These are phyloP conservation scores for Amazona vittata DNA, from an alignment of 2,113 vertebrate genomes.

Conservation along the genomic window DNA sequence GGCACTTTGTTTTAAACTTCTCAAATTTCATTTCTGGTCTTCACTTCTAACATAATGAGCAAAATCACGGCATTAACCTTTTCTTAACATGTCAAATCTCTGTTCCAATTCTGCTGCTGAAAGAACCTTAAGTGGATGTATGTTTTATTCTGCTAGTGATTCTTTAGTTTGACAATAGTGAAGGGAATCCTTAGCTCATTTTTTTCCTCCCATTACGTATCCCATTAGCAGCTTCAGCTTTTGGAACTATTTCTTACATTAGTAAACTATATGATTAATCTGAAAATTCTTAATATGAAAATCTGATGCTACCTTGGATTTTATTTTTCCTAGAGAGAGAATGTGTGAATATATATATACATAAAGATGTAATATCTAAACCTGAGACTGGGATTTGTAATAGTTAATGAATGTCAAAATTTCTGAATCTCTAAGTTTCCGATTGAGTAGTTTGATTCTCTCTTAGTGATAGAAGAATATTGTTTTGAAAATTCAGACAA, in stretches of 20 bases:
- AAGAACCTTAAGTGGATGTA: not conserved
- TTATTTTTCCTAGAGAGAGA: not conserved
- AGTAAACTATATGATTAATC: not conserved
- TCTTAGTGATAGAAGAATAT: not conserved
- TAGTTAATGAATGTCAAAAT: not conserved
- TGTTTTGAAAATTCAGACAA: not conserved
- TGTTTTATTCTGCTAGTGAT: not conserved
- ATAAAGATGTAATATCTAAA: not conserved
- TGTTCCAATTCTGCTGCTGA: not conserved
- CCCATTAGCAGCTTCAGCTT: not conserved
- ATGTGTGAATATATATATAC: accelerated
- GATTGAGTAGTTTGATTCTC: not conserved
- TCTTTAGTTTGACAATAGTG: not conserved
- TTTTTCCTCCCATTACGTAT: not conserved
- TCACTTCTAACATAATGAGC: not conserved
- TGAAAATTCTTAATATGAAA: not conserved
- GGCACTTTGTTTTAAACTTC: not conserved
- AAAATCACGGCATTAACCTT: not conserved
- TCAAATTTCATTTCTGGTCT: not conserved
- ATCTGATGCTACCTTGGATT: not conserved
- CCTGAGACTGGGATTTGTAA: not conserved
- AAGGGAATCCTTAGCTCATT: not conserved
- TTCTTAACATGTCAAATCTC: not conserved
- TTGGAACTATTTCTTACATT: not conserved
- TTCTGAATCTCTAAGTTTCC: not conserved